Evolutionary conservation across 2,113 vertebrate species (phyloP).

Genomic region (Microcebus lehilahytsara): DNA sequence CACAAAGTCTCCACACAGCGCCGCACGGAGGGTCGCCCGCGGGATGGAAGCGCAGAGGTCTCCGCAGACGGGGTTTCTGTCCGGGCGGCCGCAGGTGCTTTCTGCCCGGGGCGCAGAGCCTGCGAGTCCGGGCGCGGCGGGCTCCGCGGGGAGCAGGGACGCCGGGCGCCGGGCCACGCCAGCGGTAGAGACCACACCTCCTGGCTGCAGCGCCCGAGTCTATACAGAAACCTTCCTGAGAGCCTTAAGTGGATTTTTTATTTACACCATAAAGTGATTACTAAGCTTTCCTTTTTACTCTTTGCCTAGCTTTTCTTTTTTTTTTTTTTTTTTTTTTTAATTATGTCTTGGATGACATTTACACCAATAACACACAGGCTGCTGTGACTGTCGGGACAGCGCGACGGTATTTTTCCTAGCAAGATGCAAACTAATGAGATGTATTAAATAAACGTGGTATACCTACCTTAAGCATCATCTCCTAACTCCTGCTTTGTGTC

Average conservation of each 20-base stretch:
- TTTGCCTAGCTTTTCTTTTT: conserved; percentile 82
- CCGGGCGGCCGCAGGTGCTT: conserved; percentile 84
- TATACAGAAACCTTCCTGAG: conserved; percentile 84
- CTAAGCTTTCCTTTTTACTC: conserved; percentile 88
- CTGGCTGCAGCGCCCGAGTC: conserved; percentile 83
- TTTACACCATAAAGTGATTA: conserved; percentile 89
- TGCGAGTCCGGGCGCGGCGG: conserved; percentile 75
- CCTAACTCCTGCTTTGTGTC: conserved; percentile 81
- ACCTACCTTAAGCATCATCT: conserved; percentile 84
- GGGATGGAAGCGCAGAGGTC: conserved; percentile 68
- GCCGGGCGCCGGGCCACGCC: conserved; percentile 69
- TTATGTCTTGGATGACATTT: conserved; percentile 86
- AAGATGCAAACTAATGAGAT: conserved; percentile 85
- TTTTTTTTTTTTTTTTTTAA: conserved; percentile 55
- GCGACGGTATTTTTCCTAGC: conserved; percentile 82
- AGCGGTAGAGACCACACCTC: conserved; percentile 78
- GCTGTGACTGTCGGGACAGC: conserved; percentile 79
- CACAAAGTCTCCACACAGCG: conserved; percentile 57
- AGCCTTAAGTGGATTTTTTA: conserved; percentile 88
- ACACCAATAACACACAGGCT: conserved; percentile 82
- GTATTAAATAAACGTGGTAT: conserved; percentile 88
- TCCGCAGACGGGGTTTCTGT: conserved; percentile 77
- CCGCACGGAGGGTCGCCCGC: conserved; percentile 71
- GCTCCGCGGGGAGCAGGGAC: conserved; percentile 76
- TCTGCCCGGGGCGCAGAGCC: conserved; percentile 79